Conservation (phyloP, 2,797 vertebrate species). For the Channallabes apus region DNA sequence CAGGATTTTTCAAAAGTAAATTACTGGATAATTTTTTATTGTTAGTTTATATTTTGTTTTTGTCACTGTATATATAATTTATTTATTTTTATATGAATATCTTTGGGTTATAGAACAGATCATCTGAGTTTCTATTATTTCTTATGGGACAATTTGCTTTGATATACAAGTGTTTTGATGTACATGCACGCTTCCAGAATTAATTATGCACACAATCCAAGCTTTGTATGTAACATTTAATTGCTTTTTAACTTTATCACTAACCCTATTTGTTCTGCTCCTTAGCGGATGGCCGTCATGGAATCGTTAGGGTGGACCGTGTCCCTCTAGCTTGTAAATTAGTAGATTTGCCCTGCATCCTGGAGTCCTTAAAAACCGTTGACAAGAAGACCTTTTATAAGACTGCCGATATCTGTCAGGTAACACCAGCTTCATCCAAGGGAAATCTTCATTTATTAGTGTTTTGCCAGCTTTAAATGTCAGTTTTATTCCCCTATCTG, state of each 20-base stretch:
- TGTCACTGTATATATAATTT: too few relatives aligned
- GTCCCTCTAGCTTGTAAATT: slow-evolving; percentile 89
- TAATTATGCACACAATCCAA: too few relatives aligned
- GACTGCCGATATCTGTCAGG: slow-evolving; percentile 95
- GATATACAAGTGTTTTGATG: too few relatives aligned
- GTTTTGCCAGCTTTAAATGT: not conserved
- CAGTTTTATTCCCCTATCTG: not conserved
- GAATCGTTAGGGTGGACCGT: slow-evolving; percentile 87
- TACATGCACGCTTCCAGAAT: too few relatives aligned
- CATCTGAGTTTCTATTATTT: too few relatives aligned
- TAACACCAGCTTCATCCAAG: slow-evolving; percentile 58
- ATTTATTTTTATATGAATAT: too few relatives aligned
- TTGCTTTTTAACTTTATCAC: not conserved
- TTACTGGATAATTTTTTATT: too few relatives aligned
- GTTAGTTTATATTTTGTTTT: too few relatives aligned
- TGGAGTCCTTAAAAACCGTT: slow-evolving; percentile 89
- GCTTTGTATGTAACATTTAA: too few relatives aligned
- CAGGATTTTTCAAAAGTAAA: too few relatives aligned
- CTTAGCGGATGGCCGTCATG: slow-evolving; percentile 86
- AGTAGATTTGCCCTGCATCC: slow-evolving; percentile 92
- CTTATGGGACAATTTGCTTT: too few relatives aligned
- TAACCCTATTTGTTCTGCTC: not conserved
- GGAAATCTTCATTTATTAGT: not conserved
- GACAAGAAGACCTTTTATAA: slow-evolving; percentile 97
- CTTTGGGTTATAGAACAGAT: too few relatives aligned